Percentiles rank a stretch among this genome's conserved stretches.
These are phyloP conservation scores for Lacanobia oleracea DNA, from an alignment of 2,888 invertebrate species.

Conservation along the genomic window DNA sequence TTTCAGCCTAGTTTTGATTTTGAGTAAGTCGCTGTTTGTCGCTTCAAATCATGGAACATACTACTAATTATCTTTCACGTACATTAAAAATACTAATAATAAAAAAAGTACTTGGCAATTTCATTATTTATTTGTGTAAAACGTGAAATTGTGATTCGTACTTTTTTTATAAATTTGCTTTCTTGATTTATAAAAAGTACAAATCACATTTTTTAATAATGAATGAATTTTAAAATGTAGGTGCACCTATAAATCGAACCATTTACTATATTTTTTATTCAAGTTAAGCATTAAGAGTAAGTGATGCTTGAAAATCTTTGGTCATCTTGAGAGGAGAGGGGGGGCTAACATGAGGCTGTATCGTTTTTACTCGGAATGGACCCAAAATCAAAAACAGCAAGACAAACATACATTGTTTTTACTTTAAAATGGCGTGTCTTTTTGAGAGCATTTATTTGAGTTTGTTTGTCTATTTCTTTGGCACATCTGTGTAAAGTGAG, in stretches of 20 bases:
- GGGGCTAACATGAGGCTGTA: background rate
- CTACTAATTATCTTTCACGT: background rate
- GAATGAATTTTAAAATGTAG: slow-evolving; percentile 25
- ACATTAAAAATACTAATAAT: slow-evolving; percentile 1
- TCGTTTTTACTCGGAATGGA: background rate
- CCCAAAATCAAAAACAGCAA: no score
- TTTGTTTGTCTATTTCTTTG: no score
- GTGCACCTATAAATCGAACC: slow-evolving; percentile 15
- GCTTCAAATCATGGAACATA: no score
- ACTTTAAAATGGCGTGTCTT: no score
- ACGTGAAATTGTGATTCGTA: slow-evolving; percentile 22
- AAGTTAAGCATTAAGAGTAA: slow-evolving; percentile 29
- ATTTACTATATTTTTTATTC: slow-evolving; percentile 19
- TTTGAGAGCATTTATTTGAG: no score
- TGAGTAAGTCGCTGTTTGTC: no score
- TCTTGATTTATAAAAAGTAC: no score
- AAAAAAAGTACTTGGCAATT: background rate
- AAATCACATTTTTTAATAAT: background rate
- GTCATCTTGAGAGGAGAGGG: background rate
- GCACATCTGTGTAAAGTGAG: no score
- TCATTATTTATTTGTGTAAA: background rate
- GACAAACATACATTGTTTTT: no score
- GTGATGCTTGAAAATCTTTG: background rate
- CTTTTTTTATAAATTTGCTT: background rate
- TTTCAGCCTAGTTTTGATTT: no score